phyloP scores from a whole-genome alignment of 1,140 invertebrate genomes.

The Cherax destructor region DNA sequence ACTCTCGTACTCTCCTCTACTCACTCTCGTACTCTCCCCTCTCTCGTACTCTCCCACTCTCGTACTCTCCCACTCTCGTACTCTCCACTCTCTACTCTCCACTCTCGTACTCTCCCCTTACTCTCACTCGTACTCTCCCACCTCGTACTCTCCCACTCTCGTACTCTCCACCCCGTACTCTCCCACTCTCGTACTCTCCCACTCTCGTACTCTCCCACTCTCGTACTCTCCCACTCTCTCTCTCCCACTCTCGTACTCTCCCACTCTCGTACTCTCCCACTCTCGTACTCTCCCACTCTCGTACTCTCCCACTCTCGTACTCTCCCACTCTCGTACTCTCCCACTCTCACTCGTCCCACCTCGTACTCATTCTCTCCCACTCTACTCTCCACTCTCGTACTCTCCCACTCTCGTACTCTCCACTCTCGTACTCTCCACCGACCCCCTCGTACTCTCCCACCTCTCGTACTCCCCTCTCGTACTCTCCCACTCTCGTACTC shows the following conservation, averaged over 20 bases:
- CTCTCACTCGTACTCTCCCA: too few species aligned
- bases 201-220: neutral
- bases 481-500: too few species aligned
- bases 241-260: slow-evolving; percentile 11
- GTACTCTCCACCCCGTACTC: neutral
- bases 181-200: neutral
- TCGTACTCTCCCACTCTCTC: slow-evolving; percentile 6
- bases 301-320: neutral
- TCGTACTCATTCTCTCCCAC: neutral
- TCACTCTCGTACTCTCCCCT: neutral
- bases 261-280: too few species aligned
- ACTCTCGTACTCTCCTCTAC: neutral
- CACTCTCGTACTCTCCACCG: slow-evolving; percentile 9
- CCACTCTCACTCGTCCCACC: too few species aligned
- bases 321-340: slow-evolving; percentile 1
- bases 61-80: neutral
- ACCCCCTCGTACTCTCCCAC: neutral
- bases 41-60: neutral
- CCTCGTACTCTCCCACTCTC: neutral
- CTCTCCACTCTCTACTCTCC: slow-evolving; percentile 6
- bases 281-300: too few species aligned
- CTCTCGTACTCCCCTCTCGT: too few species aligned
- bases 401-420: neutral
- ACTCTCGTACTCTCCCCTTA: too few species aligned
- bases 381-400: neutral